Evolutionary conservation across 1,140 invertebrate genomes (phyloP).

Genomic region (Apis laboriosa): DNA sequence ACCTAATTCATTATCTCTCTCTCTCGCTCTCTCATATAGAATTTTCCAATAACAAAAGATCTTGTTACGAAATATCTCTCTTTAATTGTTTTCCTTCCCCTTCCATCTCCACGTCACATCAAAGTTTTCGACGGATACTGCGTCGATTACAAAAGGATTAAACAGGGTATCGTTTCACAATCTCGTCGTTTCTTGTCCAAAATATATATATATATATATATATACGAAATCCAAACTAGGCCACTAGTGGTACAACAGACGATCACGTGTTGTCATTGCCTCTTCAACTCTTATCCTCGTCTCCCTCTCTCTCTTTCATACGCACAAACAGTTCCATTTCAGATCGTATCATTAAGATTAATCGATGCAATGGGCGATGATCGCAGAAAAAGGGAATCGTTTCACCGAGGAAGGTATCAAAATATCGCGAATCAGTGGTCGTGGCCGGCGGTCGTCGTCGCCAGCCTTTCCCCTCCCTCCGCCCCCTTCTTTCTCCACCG

Average conservation of each 20-base stretch:
- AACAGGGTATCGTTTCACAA: slow-evolving; percentile 1
- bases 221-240: too few relatives aligned
- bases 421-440: slow-evolving; percentile 55
- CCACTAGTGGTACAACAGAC: too few relatives aligned
- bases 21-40: background rate
- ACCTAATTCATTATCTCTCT: slow-evolving; percentile 38
- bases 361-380: too few relatives aligned
- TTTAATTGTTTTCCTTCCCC: too few relatives aligned
- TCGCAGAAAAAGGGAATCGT: background rate
- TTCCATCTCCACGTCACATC: background rate
- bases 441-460: slow-evolving; percentile 41
- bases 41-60: slow-evolving; percentile 16
- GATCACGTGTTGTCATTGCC: too few relatives aligned
- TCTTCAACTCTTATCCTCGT: too few relatives aligned
- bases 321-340: too few relatives aligned
- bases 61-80: too few relatives aligned
- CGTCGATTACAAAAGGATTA: slow-evolving; percentile 26
- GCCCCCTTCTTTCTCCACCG: slow-evolving; percentile 29
- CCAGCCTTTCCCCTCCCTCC: slow-evolving; percentile 33
- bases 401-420: slow-evolving; percentile 58
- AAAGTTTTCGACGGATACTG: background rate
- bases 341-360: too few relatives aligned
- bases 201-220: too few relatives aligned
- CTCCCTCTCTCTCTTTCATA: too few relatives aligned
- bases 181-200: background rate